Conservation (phyloP, 1,140 invertebrate genomes). For the Cheumatopsyche charites region DNA sequence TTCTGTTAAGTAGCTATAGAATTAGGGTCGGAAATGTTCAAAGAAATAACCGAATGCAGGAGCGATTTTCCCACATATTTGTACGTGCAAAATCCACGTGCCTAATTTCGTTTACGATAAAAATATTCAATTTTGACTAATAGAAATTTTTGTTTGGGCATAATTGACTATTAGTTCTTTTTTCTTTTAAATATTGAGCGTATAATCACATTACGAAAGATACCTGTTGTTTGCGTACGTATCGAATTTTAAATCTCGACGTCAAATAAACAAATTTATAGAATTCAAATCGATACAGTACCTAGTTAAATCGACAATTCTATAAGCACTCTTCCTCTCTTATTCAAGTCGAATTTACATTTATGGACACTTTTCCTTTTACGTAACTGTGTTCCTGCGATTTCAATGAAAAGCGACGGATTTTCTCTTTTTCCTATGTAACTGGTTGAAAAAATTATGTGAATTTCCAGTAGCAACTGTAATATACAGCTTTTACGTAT, state of each 20-base stretch:
- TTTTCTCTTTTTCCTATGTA: not conserved
- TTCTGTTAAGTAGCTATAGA: not conserved
- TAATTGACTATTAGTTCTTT: too few relatives aligned
- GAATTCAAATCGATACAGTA: too few relatives aligned
- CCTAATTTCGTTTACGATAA: too few relatives aligned
- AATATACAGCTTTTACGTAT: not conserved
- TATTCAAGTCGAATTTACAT: not conserved
- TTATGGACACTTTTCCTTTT: slow-evolving; percentile 1
- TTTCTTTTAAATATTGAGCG: too few relatives aligned
- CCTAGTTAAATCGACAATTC: too few relatives aligned
- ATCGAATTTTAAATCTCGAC: too few relatives aligned
- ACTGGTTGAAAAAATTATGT: not conserved
- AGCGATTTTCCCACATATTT: not conserved
- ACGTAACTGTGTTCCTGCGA: not conserved
- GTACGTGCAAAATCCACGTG: too few relatives aligned
- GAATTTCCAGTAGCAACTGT: not conserved
- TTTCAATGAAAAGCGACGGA: not conserved
- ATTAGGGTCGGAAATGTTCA: slow-evolving; percentile 3
- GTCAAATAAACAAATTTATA: too few relatives aligned
- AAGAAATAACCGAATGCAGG: not conserved
- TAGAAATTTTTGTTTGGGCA: too few relatives aligned
- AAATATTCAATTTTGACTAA: too few relatives aligned
- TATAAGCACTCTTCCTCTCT: not conserved
- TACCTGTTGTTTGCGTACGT: too few relatives aligned
- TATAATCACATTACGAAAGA: too few relatives aligned